These are phyloP conservation scores for Himantopus leucocephalus DNA, from an alignment of 2,113 vertebrate genomes.

Conservation along the genomic window DNA sequence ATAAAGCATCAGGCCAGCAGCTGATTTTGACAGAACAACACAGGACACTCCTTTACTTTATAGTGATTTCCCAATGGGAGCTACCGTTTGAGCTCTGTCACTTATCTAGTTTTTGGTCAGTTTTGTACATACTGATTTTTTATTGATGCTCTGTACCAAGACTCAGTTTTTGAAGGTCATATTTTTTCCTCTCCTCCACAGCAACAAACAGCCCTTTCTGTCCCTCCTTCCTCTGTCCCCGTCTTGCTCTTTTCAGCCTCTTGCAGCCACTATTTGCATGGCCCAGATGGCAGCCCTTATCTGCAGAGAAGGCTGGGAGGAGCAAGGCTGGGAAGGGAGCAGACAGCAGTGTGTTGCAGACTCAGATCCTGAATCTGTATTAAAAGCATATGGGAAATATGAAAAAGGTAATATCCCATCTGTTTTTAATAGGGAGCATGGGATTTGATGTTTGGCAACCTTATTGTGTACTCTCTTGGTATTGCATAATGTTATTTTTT, in stretches of 20 bases:
- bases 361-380: constrained; percentile 10
- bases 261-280: not conserved
- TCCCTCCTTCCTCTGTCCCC: not conserved
- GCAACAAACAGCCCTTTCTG: not conserved
- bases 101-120: not conserved
- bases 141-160: not conserved
- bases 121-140: not conserved
- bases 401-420: constrained; percentile 55
- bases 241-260: not conserved
- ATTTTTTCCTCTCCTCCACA: not conserved
- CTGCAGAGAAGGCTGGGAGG: not conserved
- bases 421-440: constrained; percentile 41
- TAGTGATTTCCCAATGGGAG: not conserved
- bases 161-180: not conserved
- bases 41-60: not conserved
- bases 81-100: not conserved
- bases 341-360: not conserved
- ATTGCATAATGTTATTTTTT: constrained; percentile 54
- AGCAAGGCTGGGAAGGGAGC: not conserved
- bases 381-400: constrained; percentile 57
- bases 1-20: not conserved
- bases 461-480: constrained; percentile 5
- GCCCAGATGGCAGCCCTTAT: not conserved
- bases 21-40: not conserved
- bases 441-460: constrained; percentile 42